phyloP scores from a whole-genome alignment of 2,797 vertebrate genomes.

The Chelidonichthys spinosus region DNA sequence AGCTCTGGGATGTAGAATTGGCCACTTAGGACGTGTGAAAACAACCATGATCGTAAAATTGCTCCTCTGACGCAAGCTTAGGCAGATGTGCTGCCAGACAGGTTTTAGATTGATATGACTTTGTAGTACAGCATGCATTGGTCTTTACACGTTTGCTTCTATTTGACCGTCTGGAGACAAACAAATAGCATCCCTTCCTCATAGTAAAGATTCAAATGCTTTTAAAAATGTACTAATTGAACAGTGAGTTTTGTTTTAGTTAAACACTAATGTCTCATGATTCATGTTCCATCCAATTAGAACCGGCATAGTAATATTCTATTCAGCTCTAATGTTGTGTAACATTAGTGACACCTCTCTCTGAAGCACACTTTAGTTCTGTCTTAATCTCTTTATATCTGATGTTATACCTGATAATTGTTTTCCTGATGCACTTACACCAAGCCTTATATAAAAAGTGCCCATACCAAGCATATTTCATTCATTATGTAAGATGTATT shows the following conservation, averaged over 20 bases:
- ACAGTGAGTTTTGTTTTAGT: conserved; percentile 21
- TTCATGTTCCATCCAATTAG: conserved; percentile 16
- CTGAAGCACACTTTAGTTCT: conserved; percentile 29
- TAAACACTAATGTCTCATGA: conserved; percentile 21
- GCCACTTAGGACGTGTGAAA: conserved; percentile 67
- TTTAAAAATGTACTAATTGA: not conserved
- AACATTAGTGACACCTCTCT: conserved; percentile 6
- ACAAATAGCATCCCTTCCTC: not conserved
- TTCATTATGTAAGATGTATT: conserved; percentile 8
- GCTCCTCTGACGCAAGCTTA: conserved; percentile 39
- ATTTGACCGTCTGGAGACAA: conserved; percentile 4
- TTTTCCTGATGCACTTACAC: conserved; percentile 20
- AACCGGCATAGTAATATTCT: conserved; percentile 23
- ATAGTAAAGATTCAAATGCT: not conserved
- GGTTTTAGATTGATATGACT: conserved; percentile 53
- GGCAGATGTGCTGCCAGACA: conserved; percentile 59
- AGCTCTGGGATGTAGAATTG: conserved; percentile 59
- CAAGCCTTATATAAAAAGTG: conserved; percentile 16
- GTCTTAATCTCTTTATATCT: conserved; percentile 44
- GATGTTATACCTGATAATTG: conserved; percentile 33
- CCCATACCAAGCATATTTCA: not conserved
- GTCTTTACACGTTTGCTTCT: not conserved
- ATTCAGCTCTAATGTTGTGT: conserved; percentile 22
- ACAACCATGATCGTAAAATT: conserved; percentile 63
- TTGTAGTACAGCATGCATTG: conserved; percentile 3